Evolutionary conservation across 2,113 vertebrate species (phyloP).

Genomic region (Porphyrio hochstetteri): DNA sequence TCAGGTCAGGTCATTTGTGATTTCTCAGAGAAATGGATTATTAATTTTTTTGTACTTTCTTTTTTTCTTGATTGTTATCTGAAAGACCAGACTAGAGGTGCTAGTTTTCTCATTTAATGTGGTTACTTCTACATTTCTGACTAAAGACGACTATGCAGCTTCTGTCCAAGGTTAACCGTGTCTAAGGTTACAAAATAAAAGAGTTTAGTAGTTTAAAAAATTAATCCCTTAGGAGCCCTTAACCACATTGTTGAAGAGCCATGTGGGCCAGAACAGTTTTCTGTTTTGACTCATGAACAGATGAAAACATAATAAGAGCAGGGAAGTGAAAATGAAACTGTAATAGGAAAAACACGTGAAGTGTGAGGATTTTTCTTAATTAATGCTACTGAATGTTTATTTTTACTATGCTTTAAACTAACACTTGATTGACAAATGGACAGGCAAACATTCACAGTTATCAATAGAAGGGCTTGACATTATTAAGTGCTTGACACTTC

Average conservation of each 20-base stretch:
- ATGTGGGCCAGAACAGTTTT: background rate
- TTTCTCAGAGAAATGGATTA: background rate
- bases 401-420: background rate
- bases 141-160: background rate
- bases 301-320: background rate
- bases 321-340: background rate
- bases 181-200: background rate
- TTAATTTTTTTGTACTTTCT: background rate
- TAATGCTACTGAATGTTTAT: background rate
- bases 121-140: background rate
- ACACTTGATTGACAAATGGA: background rate
- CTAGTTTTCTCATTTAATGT: background rate
- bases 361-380: rapidly evolving
- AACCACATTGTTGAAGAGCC: background rate
- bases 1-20: background rate
- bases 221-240: background rate
- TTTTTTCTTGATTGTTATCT: background rate
- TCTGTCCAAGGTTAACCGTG: background rate
- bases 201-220: background rate
- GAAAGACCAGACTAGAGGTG: background rate
- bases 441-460: background rate
- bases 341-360: background rate
- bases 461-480: background rate
- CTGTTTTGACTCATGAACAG: background rate
- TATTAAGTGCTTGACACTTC: background rate